Base-by-base conservation (phyloP, 2,888 invertebrate species). In the Ormyrus nitidulus region DNA sequence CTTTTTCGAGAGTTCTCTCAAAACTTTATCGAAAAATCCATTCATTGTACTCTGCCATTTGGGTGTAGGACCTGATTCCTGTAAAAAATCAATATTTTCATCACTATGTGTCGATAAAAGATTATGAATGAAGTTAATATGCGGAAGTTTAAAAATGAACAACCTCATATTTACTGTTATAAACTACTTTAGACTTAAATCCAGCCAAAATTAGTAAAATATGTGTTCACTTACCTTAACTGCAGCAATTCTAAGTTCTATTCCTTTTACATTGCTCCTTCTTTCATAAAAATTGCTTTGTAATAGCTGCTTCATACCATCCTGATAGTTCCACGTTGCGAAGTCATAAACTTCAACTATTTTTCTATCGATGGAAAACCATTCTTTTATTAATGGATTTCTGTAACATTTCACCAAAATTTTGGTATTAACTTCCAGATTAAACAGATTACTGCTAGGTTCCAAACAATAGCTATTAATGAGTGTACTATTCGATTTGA, bases 351-450 rank as follows among this genome's bases (percentile, higher is more conserved):
- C 80, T 5, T 74, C 13, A 9, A 76, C 34, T 5, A 6, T 51
- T 2, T 61, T 6, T 2, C 34, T 11, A n/a, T 79, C 51, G 5
- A 79, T 64, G 0, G 84, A 78, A 80, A 85, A 87, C 85, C 86
- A 86, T 59, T 87, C 87, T 7, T 66, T 77, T 0, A 86, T 6
- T 0, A 66, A 51, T 5, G 80, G 13, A 56, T 83, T 56, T 5
- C 78, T 49, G 49, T 80, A 72, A 49, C 86, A 84, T 9, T 80
- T 80, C 0, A 87, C 84, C 19, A 87, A 46, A 84, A 87, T 83
- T 78, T 84, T 83, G 8, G 84, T 83, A 13, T 84, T 80, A 59
- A 86, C 83, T 0, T 76, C 82, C 0, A 87, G 46, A 62, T 83
- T 68, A 6, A 86, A 83, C 65, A 84, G 83, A 79, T 85, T 86